Percentiles rank a stretch among this genome's conserved stretches.
These are phyloP conservation scores for Syrista parreyssii DNA, from an alignment of 2,888 invertebrate genomes.

Conservation along the genomic window DNA sequence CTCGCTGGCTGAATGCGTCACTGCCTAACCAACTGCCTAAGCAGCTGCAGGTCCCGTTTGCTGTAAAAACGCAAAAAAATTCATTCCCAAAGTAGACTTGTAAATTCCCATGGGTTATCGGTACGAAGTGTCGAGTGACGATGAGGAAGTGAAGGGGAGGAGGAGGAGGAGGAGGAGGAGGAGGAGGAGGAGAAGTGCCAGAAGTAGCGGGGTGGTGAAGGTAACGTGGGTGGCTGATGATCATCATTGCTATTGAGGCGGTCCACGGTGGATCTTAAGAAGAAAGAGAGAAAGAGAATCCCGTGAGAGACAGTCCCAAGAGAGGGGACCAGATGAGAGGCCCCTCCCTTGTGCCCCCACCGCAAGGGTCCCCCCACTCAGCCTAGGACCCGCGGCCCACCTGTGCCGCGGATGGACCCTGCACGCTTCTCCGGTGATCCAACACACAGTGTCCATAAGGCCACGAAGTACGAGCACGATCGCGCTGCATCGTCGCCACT, in stretches of 20 bases:
- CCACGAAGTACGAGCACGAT: slow-evolving; percentile 44
- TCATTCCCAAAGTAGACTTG: background rate
- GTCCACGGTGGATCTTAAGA: background rate
- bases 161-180: background rate
- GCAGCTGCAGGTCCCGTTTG: background rate
- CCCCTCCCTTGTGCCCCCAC: slow-evolving; percentile 38
- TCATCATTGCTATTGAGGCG: background rate
- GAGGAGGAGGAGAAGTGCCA: background rate
- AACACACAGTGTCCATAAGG: slow-evolving; percentile 46
- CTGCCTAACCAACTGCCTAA: background rate
- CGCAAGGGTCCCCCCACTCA: slow-evolving; percentile 11
- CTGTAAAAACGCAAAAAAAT: background rate
- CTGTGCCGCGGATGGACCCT: slow-evolving; percentile 56
- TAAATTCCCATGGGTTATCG: background rate
- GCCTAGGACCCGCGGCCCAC: slow-evolving; percentile 48
- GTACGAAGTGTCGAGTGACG: background rate
- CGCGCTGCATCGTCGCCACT: background rate
- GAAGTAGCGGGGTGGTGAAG: background rate
- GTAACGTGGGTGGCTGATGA: background rate
- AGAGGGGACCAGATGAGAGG: background rate
- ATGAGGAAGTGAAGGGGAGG: background rate
- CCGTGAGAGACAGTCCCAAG: background rate
- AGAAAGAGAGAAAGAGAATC: background rate
- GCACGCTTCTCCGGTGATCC: slow-evolving; percentile 53
- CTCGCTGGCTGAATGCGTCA: background rate